Percentiles rank a stretch among this genome's conserved stretches.
Evolutionary conservation across 1,140 invertebrate species (phyloP).

Genomic region (Akabosia matsudoensis): DNA sequence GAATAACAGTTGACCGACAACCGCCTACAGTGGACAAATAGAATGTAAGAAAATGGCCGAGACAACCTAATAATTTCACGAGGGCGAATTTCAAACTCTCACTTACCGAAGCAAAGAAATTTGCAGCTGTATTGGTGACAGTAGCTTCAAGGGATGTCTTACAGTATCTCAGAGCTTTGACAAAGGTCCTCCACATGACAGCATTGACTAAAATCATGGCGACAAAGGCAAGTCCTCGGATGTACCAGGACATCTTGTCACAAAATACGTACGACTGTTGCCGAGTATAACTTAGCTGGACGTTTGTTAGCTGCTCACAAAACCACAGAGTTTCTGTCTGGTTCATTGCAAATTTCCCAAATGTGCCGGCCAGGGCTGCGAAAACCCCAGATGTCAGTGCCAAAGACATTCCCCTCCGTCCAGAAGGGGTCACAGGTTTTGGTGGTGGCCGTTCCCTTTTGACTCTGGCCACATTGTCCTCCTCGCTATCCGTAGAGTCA

Average conservation of each 20-base stretch:
- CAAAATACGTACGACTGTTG: conserved; percentile 37
- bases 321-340: conserved; percentile 48
- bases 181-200: conserved; percentile 54
- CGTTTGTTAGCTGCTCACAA: conserved; percentile 45
- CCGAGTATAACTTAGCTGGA: conserved; percentile 24
- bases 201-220: conserved; percentile 52
- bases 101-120: conserved; percentile 54
- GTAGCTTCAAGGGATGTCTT: conserved; percentile 53
- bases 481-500: background rate
- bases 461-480: background rate
- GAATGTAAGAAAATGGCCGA: background rate
- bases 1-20: conserved; percentile 52
- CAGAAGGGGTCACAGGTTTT: conserved; percentile 13
- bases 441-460: background rate
- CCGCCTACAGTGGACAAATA: conserved; percentile 48
- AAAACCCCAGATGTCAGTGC: conserved; percentile 49
- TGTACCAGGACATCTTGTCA: conserved; percentile 44
- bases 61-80: background rate
- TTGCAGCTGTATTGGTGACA: conserved; percentile 53
- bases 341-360: conserved; percentile 50
- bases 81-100: conserved; percentile 11
- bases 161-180: conserved; percentile 51
- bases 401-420: conserved; percentile 47
- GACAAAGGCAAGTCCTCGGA: conserved; percentile 48
- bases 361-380: conserved; percentile 48